Evolutionary conservation across 92 coral and sea anemone species (phyloP).

Genomic region (Epizoanthus ramosus): DNA sequence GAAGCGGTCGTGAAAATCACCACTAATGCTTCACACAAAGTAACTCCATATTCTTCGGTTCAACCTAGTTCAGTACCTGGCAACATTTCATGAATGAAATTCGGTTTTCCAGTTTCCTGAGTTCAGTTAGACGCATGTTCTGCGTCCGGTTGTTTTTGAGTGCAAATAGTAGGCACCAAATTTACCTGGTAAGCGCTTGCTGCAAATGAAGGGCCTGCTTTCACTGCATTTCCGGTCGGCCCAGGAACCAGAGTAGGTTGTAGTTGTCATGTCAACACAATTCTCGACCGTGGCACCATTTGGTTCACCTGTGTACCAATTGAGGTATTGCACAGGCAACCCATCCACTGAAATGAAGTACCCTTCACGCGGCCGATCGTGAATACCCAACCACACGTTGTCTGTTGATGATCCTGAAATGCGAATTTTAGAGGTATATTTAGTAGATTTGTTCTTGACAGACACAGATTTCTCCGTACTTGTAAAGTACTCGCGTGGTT

Average conservation of each 20-base stretch:
- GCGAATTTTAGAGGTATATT: background rate
- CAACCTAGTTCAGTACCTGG: too few species aligned
- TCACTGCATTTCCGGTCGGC: slow-evolving; percentile 74
- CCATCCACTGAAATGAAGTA: slow-evolving; percentile 75
- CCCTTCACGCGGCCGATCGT: slow-evolving; percentile 69
- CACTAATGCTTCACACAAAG: too few species aligned
- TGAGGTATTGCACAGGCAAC: slow-evolving; percentile 61
- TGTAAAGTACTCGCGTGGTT: too few species aligned
- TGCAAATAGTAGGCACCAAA: too few species aligned
- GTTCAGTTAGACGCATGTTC: background rate
- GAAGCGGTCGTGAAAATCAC: too few species aligned
- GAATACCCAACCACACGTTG: slow-evolving; percentile 82
- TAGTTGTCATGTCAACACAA: slow-evolving; percentile 73
- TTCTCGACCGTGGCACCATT: slow-evolving; percentile 68
- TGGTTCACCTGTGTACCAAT: slow-evolving; percentile 77
- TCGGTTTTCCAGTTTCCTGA: too few species aligned
- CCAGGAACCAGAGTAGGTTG: slow-evolving; percentile 63
- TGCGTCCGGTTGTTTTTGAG: too few species aligned
- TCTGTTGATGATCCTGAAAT: slow-evolving; percentile 42
- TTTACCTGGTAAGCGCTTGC: slow-evolving; percentile 71
- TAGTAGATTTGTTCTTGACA: background rate
- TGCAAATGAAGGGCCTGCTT: slow-evolving; percentile 61
- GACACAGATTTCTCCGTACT: background rate
- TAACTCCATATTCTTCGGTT: too few species aligned
- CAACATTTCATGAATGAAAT: too few species aligned